A percentile compares a stretch with the other conserved stretches of the same genome.
These are phyloP conservation scores for Lacerta bilineata DNA, from an alignment of 2,797 vertebrate genomes.

Conservation along the genomic window DNA sequence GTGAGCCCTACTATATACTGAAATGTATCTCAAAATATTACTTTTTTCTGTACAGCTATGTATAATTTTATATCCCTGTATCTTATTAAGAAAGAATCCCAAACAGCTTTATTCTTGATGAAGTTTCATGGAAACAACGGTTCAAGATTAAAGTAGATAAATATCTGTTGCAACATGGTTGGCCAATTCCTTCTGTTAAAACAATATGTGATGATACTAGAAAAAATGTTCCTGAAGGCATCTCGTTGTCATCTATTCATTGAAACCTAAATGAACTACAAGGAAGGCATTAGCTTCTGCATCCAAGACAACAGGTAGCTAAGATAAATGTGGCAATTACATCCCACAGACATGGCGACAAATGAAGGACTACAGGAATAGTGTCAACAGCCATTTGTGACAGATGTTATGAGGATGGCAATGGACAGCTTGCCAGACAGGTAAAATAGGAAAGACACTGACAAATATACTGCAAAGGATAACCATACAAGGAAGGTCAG, in stretches of 20 bases:
- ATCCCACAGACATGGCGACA: conserved; percentile 73
- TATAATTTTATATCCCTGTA: background rate
- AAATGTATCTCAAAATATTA: background rate
- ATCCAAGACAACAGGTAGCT: conserved; percentile 68
- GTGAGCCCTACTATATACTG: background rate
- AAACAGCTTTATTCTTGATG: conserved; percentile 9
- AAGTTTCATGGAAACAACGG: conserved; percentile 1
- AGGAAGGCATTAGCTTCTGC: conserved; percentile 65
- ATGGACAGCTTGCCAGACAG: conserved; percentile 70
- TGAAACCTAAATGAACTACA: conserved; percentile 58
- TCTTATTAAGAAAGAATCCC: background rate
- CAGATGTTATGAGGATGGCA: conserved; percentile 74
- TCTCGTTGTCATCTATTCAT: conserved; percentile 25
- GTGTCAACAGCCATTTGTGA: conserved; percentile 72
- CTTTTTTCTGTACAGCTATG: background rate
- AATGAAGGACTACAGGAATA: conserved; percentile 71
- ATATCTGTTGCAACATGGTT: background rate
- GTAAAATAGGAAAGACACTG: conserved; percentile 70
- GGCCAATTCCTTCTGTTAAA: background rate
- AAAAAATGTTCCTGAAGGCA: conserved; percentile 20
- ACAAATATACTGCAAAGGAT: conserved; percentile 69
- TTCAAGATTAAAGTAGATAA: conserved; percentile 3
- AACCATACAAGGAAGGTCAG: conserved; percentile 73
- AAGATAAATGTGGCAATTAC: conserved; percentile 78
- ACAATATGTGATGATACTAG: conserved; percentile 5